Evolutionary conservation across 2,113 vertebrate genomes (phyloP).

Genomic region (Psittacula cyanocephala): DNA sequence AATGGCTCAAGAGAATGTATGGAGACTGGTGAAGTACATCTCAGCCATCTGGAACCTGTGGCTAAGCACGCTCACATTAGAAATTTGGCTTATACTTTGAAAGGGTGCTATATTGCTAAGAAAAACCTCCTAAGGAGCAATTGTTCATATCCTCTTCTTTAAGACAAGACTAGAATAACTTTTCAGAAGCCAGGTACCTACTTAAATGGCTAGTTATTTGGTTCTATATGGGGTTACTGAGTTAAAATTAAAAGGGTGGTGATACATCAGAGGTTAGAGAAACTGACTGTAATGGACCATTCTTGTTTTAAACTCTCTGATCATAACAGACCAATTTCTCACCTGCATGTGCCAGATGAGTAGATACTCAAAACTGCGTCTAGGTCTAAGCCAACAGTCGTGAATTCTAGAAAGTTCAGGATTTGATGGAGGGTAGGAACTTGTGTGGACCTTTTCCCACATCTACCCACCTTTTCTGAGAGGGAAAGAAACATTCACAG

Average conservation of each 20-base stretch:
- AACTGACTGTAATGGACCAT: not conserved
- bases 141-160: not conserved
- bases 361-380: not conserved
- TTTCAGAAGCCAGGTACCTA: not conserved
- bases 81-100: not conserved
- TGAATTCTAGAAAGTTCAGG: not conserved
- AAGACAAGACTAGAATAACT: not conserved
- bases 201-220: not conserved
- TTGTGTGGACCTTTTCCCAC: not conserved
- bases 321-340: not conserved
- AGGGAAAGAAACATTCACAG: not conserved
- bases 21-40: not conserved
- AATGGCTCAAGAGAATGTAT: not conserved
- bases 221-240: not conserved
- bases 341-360: not conserved
- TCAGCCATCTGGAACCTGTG: not conserved
- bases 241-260: not conserved
- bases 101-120: not conserved
- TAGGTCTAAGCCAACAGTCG: not conserved
- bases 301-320: not conserved
- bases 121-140: not conserved
- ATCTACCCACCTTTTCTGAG: not conserved
- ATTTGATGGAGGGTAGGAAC: not conserved
- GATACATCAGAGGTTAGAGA: not conserved
- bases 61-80: not conserved